Percentiles rank a stretch among this genome's conserved stretches.
Conservation (phyloP, 2,797 vertebrate genomes). For the Menidia menidia region DNA sequence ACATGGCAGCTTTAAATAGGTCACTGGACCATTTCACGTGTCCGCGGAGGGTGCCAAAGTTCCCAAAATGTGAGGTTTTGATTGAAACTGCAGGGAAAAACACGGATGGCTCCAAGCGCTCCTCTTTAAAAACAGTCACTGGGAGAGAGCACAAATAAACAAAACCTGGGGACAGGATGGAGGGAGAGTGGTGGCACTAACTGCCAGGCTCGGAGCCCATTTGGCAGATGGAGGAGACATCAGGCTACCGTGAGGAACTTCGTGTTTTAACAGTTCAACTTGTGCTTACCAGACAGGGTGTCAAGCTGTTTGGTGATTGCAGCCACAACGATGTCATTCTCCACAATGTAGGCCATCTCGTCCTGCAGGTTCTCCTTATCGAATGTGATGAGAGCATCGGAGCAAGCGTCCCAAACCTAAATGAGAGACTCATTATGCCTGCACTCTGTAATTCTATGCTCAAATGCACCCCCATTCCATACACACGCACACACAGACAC, state of each 20-base stretch:
- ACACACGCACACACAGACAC: neutral
- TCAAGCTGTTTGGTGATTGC: slow-evolving; percentile 93
- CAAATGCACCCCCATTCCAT: slow-evolving; percentile 70
- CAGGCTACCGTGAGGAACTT: slow-evolving; percentile 35
- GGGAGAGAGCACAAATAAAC: slow-evolving; percentile 77
- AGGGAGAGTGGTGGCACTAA: slow-evolving; percentile 69
- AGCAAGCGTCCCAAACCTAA: slow-evolving; percentile 99
- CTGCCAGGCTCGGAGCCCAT: slow-evolving; percentile 58
- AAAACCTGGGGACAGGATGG: slow-evolving; percentile 68
- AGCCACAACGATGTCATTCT: slow-evolving; percentile 93
- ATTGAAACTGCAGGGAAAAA: slow-evolving; percentile 80
- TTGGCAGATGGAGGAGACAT: slow-evolving; percentile 60
- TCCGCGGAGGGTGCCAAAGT: slow-evolving; percentile 56
- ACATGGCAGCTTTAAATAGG: slow-evolving; percentile 80
- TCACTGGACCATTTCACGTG: slow-evolving; percentile 84
- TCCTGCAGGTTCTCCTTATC: slow-evolving; percentile 93
- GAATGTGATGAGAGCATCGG: slow-evolving; percentile 96
- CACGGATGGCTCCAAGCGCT: slow-evolving; percentile 67
- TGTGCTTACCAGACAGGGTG: slow-evolving; percentile 86
- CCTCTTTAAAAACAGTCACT: slow-evolving; percentile 69
- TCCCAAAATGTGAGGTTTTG: slow-evolving; percentile 70
- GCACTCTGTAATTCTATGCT: slow-evolving; percentile 72
- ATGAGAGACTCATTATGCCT: slow-evolving; percentile 73
- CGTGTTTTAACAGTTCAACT: slow-evolving; percentile 39
- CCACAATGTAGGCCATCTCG: slow-evolving; percentile 96